Evolutionary conservation across 2,113 vertebrate genomes (phyloP).

Genomic region (Drymodes brunneopygia): DNA sequence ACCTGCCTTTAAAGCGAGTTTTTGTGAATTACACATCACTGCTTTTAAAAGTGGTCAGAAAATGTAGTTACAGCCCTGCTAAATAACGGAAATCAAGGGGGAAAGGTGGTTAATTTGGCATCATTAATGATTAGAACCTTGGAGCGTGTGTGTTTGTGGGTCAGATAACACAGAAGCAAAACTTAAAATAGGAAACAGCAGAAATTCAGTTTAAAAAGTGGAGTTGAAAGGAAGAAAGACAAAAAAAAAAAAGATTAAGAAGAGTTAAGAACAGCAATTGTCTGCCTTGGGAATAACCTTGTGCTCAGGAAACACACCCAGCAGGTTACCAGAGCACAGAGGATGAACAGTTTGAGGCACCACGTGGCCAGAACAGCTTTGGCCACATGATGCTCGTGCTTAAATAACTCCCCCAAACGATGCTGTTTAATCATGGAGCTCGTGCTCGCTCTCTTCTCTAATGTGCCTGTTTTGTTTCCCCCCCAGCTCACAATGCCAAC

Average conservation of each 20-base stretch:
- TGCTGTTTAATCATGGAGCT: neutral
- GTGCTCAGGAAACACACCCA: neutral
- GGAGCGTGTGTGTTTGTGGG: neutral
- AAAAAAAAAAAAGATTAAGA: neutral
- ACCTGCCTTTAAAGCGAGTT: neutral
- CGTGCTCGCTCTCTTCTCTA: neutral
- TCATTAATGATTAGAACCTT: neutral
- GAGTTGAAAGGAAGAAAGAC: neutral
- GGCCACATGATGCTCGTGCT: rapidly evolving
- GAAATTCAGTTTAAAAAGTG: neutral
- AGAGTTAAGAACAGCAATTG: neutral
- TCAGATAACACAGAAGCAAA: neutral
- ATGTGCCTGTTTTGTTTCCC: slow-evolving; percentile 11
- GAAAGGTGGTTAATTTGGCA: neutral
- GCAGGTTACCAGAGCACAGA: neutral
- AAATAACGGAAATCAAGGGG: neutral
- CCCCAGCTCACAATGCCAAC: slow-evolving; percentile 91
- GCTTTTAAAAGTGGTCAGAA: neutral
- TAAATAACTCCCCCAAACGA: neutral
- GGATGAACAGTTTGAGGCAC: neutral
- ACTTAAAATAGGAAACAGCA: neutral
- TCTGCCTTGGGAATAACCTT: rapidly evolving
- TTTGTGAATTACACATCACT: neutral
- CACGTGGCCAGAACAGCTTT: neutral
- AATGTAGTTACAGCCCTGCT: neutral